Conservation (phyloP, 1,140 invertebrate genomes). For the Magallana angulata region DNA sequence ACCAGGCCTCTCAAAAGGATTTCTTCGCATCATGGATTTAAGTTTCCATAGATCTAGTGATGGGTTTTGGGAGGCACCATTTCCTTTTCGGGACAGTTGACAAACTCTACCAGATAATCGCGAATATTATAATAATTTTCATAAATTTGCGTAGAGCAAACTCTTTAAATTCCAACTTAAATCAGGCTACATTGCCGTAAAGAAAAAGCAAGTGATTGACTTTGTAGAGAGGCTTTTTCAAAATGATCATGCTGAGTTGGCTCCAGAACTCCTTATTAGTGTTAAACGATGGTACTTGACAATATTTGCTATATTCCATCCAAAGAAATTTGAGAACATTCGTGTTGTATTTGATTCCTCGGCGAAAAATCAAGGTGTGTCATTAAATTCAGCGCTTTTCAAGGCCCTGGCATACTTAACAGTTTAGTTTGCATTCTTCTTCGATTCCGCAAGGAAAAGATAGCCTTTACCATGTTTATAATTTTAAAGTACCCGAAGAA, state of each 20-base stretch:
- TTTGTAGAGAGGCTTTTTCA: slow-evolving; percentile 53
- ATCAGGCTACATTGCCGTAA: no score
- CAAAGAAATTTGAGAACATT: slow-evolving; percentile 46
- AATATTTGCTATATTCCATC: slow-evolving; percentile 52
- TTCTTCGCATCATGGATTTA: slow-evolving; percentile 52
- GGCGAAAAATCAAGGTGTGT: slow-evolving; percentile 55
- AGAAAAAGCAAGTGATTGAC: slow-evolving; percentile 36
- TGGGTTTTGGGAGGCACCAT: slow-evolving; percentile 45
- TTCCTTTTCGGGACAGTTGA: slow-evolving; percentile 43
- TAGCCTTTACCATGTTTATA: slow-evolving; percentile 58
- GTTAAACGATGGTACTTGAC: slow-evolving; percentile 56
- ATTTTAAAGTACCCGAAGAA: slow-evolving; percentile 45
- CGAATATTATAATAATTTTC: no score
- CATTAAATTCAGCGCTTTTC: slow-evolving; percentile 62
- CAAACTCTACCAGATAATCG: slow-evolving; percentile 42
- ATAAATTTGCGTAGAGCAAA: slow-evolving; percentile 12
- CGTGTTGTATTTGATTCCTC: slow-evolving; percentile 54
- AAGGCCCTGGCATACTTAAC: slow-evolving; percentile 75
- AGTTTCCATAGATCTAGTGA: slow-evolving; percentile 26
- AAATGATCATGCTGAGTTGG: slow-evolving; percentile 50
- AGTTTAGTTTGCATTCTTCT: slow-evolving; percentile 60
- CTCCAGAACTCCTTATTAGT: slow-evolving; percentile 15
- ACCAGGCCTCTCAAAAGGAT: slow-evolving; percentile 43
- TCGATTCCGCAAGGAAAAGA: slow-evolving; percentile 54
- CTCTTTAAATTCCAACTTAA: slow-evolving; percentile 36